Percentiles rank a stretch among this genome's conserved stretches.
phyloP scores from a whole-genome alignment of 2,113 vertebrate species.

The Corythornis cristatus region DNA sequence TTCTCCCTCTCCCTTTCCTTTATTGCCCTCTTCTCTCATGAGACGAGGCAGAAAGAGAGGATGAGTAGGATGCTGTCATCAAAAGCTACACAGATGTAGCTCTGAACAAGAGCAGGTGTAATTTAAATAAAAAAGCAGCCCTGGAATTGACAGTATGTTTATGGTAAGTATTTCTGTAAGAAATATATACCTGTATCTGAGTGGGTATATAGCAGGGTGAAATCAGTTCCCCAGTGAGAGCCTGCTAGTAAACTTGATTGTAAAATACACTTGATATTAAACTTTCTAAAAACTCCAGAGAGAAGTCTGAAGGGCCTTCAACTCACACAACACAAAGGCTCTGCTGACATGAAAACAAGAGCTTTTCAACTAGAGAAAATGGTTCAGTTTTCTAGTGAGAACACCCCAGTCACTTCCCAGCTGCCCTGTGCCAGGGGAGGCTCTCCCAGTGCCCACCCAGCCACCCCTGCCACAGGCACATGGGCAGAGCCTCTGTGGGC shows the following conservation, averaged over 20 bases:
- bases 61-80: not conserved
- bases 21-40: not conserved
- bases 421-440: rapidly evolving
- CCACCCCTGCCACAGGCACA: too few species aligned
- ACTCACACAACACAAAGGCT: not conserved
- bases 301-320: not conserved
- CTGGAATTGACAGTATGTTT: not conserved
- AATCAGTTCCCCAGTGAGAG: not conserved
- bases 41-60: not conserved
- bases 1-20: not conserved
- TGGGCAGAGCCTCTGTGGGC: too few species aligned
- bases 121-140: not conserved
- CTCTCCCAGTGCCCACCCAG: too few species aligned
- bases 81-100: not conserved
- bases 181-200: not conserved
- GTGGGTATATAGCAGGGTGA: not conserved
- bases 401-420: not conserved
- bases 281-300: not conserved
- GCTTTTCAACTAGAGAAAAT: not conserved
- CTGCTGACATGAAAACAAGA: not conserved
- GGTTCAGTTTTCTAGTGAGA: not conserved
- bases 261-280: not conserved
- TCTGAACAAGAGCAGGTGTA: not conserved
- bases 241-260: not conserved
- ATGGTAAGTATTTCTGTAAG: not conserved